Base-by-base conservation (phyloP, 2,113 vertebrate genomes). In the Pitta sordida region DNA sequence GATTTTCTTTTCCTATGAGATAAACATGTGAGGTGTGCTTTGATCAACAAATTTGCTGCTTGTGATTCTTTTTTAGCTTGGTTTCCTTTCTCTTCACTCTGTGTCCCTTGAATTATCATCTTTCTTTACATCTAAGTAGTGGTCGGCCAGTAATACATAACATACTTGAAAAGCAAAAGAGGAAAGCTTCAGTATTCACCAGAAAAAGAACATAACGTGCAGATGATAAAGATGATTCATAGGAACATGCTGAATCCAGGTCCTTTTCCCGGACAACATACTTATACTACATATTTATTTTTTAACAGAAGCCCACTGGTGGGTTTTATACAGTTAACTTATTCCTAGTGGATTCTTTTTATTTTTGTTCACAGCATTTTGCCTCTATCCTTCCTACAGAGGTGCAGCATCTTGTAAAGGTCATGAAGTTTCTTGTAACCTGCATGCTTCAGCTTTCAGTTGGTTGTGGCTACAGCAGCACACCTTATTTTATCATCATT, bases 351-450 rank as follows among this genome's bases (percentile, higher is more conserved):
- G 92, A 49, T 93, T 95, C 44, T 91, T 90, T 69, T 94, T 83
- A 94, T 90, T 95, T 95, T 95, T 88, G 65, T 96, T 91, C 53
- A 90, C 91, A 96, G 91, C 76, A 43, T 93, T 95, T 96, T 95
- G 77, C 75, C 82, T 91, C 56, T 95, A 71, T 89, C 63, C 88
- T 89, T 87, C 75, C 78, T 85, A 70, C 90, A 89, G 94, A 94
- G 63, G 55, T 94, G 68, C 88, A 91, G 36, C 86, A 74, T 93
- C 90, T 89, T 93, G 52, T 87, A 80, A 97, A 96, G 93, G 93
- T 96, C 14, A 3, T 95, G 69, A 90, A 88, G 86, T 95, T 96
- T 93, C 53, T 96, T 91, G 53, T 91, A 96, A 82, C 14, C 7
- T 93, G 91, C 86, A 83, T 93, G 89, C 56, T 95, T 95, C 51